Evolutionary conservation across 2,888 invertebrate species (phyloP).

Genomic region (Monochamus alternatus): DNA sequence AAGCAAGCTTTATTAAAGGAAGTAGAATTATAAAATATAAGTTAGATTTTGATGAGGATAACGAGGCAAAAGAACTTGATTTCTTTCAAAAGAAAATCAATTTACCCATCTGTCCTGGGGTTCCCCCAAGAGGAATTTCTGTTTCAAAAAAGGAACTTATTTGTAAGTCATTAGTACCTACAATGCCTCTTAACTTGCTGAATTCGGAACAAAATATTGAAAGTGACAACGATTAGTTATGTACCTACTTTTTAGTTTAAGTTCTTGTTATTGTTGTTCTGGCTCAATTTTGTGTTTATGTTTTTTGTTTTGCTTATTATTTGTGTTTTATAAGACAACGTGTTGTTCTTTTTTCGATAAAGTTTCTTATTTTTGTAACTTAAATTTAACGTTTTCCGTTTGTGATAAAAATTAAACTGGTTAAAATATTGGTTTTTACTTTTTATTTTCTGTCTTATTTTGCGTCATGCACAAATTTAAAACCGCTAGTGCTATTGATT

Average conservation of each 20-base stretch:
- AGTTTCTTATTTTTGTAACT: background rate
- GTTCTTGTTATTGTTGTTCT: too few species aligned
- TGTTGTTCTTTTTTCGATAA: background rate
- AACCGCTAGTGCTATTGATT: background rate
- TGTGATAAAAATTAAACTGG: background rate
- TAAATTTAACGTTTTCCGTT: background rate
- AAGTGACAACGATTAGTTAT: background rate
- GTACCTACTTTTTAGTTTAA: too few species aligned
- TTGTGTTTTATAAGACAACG: background rate
- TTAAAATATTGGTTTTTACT: conserved; percentile 2
- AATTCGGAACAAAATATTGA: conserved; percentile 7
- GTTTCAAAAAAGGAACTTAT: background rate
- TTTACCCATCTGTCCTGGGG: background rate
- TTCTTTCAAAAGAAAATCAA: conserved; percentile 4
- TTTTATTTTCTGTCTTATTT: background rate
- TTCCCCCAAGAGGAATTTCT: background rate
- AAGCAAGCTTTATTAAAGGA: background rate
- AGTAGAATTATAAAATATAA: conserved; percentile 3
- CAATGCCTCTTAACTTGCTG: conserved; percentile 10
- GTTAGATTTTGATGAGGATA: conserved; percentile 11
- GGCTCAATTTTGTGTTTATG: too few species aligned
- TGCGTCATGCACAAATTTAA: conserved; percentile 1
- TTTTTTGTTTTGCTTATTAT: too few species aligned
- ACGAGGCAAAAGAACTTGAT: background rate
- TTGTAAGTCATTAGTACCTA: background rate